These are phyloP conservation scores for Leptinotarsa lineolata DNA, from an alignment of 1,140 invertebrate species.

Conservation along the genomic window DNA sequence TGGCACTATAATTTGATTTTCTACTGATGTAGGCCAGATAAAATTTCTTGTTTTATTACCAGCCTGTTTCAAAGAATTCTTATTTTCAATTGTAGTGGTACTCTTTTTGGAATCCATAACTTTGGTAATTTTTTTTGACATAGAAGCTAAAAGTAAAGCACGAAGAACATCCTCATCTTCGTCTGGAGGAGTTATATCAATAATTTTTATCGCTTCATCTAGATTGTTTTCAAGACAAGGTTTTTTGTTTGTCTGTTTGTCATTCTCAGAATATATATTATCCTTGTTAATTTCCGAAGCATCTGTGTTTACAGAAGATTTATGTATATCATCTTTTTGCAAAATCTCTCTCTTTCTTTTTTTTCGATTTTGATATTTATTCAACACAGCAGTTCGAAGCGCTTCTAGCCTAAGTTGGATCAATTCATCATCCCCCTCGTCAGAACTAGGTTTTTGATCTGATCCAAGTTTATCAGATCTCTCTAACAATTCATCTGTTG, in stretches of 20 bases:
- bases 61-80: neutral
- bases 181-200: conserved; percentile 38
- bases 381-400: conserved; percentile 50
- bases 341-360: conserved; percentile 40
- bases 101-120: conserved; percentile 12
- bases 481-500: conserved; percentile 2
- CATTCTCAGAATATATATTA: conserved; percentile 36
- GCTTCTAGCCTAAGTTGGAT: conserved; percentile 51
- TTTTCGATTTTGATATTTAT: conserved; percentile 49
- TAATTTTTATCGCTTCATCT: conserved; percentile 18
- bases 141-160: conserved; percentile 52
- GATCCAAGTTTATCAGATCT: conserved; percentile 24
- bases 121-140: conserved; percentile 52
- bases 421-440: conserved; percentile 46
- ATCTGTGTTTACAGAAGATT: neutral
- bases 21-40: conserved; percentile 12
- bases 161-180: conserved; percentile 54
- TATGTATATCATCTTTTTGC: neutral
- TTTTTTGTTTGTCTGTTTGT: conserved; percentile 23
- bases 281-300: conserved; percentile 43
- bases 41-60: neutral
- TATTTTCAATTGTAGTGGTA: neutral
- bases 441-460: conserved; percentile 31
- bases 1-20: conserved; percentile 21
- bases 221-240: neutral